Percentiles rank a stretch among this genome's conserved stretches.
Evolutionary conservation across 2,797 vertebrate genomes (phyloP).

Genomic region (Takifugu rubripes): DNA sequence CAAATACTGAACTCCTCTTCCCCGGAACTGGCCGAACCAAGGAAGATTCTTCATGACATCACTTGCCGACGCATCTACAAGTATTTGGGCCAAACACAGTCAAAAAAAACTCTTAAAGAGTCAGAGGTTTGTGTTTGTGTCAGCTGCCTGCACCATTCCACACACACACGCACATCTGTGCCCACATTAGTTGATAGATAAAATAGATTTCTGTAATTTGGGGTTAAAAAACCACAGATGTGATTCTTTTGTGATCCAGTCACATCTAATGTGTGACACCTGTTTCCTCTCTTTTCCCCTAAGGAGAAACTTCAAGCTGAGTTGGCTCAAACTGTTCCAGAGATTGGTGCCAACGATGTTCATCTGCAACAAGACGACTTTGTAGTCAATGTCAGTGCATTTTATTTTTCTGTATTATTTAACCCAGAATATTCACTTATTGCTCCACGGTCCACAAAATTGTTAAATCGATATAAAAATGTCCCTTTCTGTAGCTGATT

Average conservation of each 20-base stretch:
- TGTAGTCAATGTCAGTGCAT: slow-evolving; percentile 79
- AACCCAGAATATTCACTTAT: background rate
- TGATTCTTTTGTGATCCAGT: too few species aligned
- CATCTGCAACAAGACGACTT: slow-evolving; percentile 83
- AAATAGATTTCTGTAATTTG: too few species aligned
- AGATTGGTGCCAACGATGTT: slow-evolving; percentile 27
- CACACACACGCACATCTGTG: too few species aligned
- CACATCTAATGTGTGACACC: background rate
- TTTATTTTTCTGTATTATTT: too few species aligned
- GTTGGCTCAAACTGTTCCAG: slow-evolving; percentile 72
- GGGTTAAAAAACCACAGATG: too few species aligned
- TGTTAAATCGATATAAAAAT: too few species aligned
- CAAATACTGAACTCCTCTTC: slow-evolving; percentile 85
- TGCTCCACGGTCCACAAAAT: background rate
- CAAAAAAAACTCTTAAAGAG: slow-evolving; percentile 45
- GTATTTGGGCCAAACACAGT: slow-evolving; percentile 85
- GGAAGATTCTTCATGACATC: slow-evolving; percentile 81
- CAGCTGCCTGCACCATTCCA: too few species aligned
- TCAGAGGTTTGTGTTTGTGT: slow-evolving; percentile 68
- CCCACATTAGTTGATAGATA: too few species aligned
- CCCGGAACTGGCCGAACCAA: slow-evolving; percentile 75
- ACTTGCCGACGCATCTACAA: slow-evolving; percentile 84
- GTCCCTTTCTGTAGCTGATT: too few species aligned
- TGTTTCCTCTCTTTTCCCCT: slow-evolving; percentile 5
- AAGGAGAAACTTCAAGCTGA: slow-evolving; percentile 53